These are phyloP conservation scores for Andrena bucephala DNA, from an alignment of 2,888 invertebrate genomes.

Conservation along the genomic window DNA sequence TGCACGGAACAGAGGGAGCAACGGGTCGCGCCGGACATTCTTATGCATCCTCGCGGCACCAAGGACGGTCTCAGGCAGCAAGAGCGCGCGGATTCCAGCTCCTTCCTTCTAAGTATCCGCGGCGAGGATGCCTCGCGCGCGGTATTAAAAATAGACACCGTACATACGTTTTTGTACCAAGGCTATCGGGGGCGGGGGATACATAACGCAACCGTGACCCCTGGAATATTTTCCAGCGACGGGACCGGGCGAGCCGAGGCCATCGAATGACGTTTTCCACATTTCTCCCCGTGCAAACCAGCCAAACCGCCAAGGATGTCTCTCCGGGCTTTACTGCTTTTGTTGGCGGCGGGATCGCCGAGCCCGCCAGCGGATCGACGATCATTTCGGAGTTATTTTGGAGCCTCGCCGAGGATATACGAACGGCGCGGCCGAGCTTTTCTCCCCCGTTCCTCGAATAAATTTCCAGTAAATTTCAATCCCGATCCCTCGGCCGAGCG, in stretches of 20 bases:
- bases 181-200: conserved; percentile 29
- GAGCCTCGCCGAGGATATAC: conserved; percentile 1
- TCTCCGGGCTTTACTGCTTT: conserved; percentile 33
- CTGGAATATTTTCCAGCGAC: conserved; percentile 47
- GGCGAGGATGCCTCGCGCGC: conserved; percentile 39
- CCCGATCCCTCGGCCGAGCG: background rate
- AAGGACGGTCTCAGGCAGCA: conserved; percentile 38
- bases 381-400: conserved; percentile 34
- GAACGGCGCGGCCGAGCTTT: background rate
- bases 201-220: conserved; percentile 50
- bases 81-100: conserved; percentile 53
- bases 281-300: conserved; percentile 48
- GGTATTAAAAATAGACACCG: conserved; percentile 45
- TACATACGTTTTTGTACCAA: conserved; percentile 45
- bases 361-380: conserved; percentile 31
- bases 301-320: conserved; percentile 53
- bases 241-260: conserved; percentile 42
- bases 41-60: conserved; percentile 33
- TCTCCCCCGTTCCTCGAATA: conserved; percentile 11
- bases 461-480: conserved; percentile 19
- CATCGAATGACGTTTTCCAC: conserved; percentile 42
- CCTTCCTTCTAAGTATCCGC: conserved; percentile 46
- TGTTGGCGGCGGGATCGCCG: conserved; percentile 15
- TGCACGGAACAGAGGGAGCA: conserved; percentile 1
- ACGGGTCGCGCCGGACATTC: conserved; percentile 19